These are phyloP conservation scores for Mormyrus hasselquistii DNA, from an alignment of 2,797 vertebrate species.

Conservation along the genomic window DNA sequence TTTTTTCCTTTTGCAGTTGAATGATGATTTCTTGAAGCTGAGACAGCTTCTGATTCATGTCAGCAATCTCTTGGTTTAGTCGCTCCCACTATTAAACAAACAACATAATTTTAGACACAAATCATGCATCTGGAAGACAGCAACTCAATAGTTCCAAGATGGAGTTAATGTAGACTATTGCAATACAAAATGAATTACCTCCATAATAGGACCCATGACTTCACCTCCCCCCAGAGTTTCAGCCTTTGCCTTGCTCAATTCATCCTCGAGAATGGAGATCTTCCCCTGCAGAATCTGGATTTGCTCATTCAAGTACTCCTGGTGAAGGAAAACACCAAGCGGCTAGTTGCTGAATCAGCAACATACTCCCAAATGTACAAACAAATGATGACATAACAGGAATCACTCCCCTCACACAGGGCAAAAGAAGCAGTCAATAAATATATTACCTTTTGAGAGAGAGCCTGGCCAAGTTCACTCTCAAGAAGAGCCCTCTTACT, in stretches of 20 bases:
- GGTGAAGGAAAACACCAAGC: not conserved
- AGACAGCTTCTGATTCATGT: constrained; percentile 39
- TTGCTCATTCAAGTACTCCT: constrained; percentile 80
- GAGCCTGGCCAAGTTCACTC: constrained; percentile 45
- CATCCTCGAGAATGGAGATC: constrained; percentile 78
- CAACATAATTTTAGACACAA: not conserved
- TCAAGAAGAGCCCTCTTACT: constrained; percentile 54
- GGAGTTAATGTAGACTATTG: not conserved
- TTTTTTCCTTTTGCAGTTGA: constrained; percentile 62
- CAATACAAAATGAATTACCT: constrained; percentile 57
- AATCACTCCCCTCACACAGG: not conserved
- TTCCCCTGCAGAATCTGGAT: constrained; percentile 84
- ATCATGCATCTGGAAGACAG: not conserved
- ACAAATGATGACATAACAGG: not conserved
- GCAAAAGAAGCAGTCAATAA: not conserved
- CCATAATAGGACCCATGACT: constrained; percentile 78
- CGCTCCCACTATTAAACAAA: constrained; percentile 57
- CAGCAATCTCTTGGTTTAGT: constrained; percentile 62
- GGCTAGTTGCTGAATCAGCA: not conserved
- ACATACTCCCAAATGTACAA: not conserved
- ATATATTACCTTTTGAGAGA: constrained; percentile 60
- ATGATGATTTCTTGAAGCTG: constrained; percentile 58
- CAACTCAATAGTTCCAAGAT: not conserved
- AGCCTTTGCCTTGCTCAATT: constrained; percentile 55
- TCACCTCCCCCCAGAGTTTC: constrained; percentile 72